Conservation (phyloP, 2,888 invertebrate genomes). For the Drosophila fungiperda region DNA sequence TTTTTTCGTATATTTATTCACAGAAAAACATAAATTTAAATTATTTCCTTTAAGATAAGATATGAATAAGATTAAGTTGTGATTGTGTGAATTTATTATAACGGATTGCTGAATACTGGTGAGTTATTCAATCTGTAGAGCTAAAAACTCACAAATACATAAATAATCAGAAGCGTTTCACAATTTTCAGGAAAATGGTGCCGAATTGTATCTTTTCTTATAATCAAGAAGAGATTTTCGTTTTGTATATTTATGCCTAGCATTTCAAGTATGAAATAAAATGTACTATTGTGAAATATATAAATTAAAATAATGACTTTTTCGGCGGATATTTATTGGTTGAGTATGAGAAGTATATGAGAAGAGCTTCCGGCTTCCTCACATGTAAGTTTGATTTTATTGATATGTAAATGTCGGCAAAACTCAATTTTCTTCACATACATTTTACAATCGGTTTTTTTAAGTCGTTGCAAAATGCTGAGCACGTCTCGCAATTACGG, state of each 20-base stretch:
- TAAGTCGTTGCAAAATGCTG: constrained; percentile 46
- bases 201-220: neutral
- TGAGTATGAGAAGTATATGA: neutral
- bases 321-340: neutral
- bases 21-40: no score
- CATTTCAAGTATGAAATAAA: neutral
- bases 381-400: constrained; percentile 47
- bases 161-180: neutral
- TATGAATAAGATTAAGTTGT: neutral
- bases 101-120: neutral
- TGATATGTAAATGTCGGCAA: constrained; percentile 53
- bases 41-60: no score
- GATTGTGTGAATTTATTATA: neutral
- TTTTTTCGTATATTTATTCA: no score
- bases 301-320: neutral
- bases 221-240: no score
- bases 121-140: neutral
- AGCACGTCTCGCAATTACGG: constrained; percentile 75
- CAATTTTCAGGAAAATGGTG: no score
- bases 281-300: neutral
- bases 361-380: no score
- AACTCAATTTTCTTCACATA: constrained; percentile 35
- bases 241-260: neutral
- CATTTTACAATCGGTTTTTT: neutral
- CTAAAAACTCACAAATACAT: neutral